phyloP scores from a whole-genome alignment of 2,888 invertebrate genomes.

The Acholoe squamosa region DNA sequence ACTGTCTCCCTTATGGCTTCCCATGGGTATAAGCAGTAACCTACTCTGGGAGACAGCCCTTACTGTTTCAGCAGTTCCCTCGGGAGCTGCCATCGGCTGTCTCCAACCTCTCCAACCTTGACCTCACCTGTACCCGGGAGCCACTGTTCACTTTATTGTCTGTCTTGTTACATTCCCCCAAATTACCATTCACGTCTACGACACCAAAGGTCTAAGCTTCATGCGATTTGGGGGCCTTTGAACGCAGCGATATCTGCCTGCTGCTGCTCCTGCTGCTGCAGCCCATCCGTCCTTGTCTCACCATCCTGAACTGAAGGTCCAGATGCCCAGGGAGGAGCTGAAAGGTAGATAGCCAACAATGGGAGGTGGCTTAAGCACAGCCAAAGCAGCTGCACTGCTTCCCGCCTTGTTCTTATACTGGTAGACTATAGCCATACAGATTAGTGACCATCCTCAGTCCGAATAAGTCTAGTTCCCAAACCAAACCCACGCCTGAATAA shows the following conservation, averaged over 20 bases:
- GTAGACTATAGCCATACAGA: background rate
- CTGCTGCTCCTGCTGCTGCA: no score
- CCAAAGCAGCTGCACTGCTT: background rate
- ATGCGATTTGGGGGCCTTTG: background rate
- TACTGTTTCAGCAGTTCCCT: background rate
- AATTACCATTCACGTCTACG: conserved; percentile 31
- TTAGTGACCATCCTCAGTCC: no score
- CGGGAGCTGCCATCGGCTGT: background rate
- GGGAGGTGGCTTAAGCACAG: background rate
- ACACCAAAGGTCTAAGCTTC: background rate
- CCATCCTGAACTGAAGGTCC: background rate
- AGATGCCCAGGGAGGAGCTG: conserved; percentile 1
- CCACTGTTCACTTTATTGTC: conserved; percentile 41
- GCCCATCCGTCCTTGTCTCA: no score
- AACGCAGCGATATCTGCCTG: background rate
- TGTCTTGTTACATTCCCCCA: conserved; percentile 7
- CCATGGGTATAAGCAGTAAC: background rate
- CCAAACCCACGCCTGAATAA: no score
- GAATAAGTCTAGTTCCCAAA: no score
- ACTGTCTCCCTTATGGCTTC: background rate
- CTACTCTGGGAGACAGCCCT: background rate
- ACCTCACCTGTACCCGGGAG: background rate
- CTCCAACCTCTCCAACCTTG: background rate
- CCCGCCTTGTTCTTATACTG: background rate
- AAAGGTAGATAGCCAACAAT: background rate